Percentiles rank a stretch among this genome's conserved stretches.
Evolutionary conservation across 2,888 invertebrate species (phyloP).

Genomic region (Micoletzkya japonica): DNA sequence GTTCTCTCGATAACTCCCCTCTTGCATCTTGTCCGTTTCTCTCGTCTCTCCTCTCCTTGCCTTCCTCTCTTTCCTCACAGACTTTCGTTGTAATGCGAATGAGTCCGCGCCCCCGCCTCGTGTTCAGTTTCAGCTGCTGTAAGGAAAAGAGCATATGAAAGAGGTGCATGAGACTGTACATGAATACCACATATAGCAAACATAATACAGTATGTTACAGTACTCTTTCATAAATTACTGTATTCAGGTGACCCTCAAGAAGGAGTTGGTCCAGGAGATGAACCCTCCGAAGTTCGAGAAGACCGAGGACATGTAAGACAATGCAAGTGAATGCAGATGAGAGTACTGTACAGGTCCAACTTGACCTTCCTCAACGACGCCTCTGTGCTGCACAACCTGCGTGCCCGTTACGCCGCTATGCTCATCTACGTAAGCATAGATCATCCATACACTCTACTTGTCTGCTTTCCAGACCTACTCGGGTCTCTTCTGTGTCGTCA

Average conservation of each 20-base stretch:
- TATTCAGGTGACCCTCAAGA: constrained; percentile 77
- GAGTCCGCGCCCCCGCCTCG: constrained; percentile 14
- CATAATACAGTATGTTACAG: not conserved
- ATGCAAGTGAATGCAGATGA: constrained; percentile 76
- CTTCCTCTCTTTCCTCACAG: not conserved
- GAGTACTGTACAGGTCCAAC: constrained; percentile 68
- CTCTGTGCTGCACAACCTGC: constrained; percentile 96
- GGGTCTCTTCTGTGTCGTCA: constrained; percentile 62
- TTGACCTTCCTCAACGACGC: constrained; percentile 99
- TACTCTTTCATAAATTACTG: not conserved
- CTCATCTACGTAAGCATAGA: constrained; percentile 70
- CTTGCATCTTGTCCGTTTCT: constrained; percentile 4
- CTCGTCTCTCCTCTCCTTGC: not conserved
- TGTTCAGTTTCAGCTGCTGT: constrained; percentile 27
- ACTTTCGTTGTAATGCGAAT: constrained; percentile 5
- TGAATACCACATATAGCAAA: not conserved
- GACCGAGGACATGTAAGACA: constrained; percentile 68
- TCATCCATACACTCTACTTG: not conserved
- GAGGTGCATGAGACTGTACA: not conserved
- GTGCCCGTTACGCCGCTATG: constrained; percentile 94
- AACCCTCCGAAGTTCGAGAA: constrained; percentile 99
- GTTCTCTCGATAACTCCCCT: too few species aligned
- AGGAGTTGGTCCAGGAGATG: constrained; percentile 89
- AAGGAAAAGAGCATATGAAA: constrained; percentile 22
- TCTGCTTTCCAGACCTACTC: constrained; percentile 57